These are phyloP conservation scores for Xanthostigma xanthostigma DNA, from an alignment of 2,888 invertebrate genomes.

Conservation along the genomic window DNA sequence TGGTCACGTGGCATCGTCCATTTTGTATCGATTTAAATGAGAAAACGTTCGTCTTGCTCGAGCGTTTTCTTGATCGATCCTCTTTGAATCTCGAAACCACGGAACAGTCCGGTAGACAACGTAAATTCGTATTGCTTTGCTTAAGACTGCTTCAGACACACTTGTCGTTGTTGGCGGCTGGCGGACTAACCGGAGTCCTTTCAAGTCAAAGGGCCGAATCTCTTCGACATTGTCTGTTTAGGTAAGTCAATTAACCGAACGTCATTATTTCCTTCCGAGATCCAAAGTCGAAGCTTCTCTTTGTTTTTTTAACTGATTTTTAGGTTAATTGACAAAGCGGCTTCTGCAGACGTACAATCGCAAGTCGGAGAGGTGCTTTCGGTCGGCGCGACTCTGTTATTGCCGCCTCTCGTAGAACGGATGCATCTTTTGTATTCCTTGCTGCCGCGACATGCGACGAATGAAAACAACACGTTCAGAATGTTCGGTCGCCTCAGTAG, in stretches of 20 bases:
- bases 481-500: slow-evolving; percentile 33
- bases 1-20: slow-evolving; percentile 38
- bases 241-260: slow-evolving; percentile 19
- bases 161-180: slow-evolving; percentile 37
- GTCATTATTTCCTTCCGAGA: neutral
- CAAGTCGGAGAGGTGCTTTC: slow-evolving; percentile 40
- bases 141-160: slow-evolving; percentile 40
- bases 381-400: slow-evolving; percentile 39
- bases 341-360: slow-evolving; percentile 34
- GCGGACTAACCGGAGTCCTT: slow-evolving; percentile 30
- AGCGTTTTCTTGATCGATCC: slow-evolving; percentile 39
- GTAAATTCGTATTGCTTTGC: slow-evolving; percentile 39
- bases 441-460: slow-evolving; percentile 26
- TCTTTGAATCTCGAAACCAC: slow-evolving; percentile 32
- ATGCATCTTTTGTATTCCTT: slow-evolving; percentile 40
- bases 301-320: slow-evolving; percentile 6
- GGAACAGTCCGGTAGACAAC: slow-evolving; percentile 29
- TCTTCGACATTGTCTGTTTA: slow-evolving; percentile 37
- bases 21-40: slow-evolving; percentile 47
- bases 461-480: too few relatives aligned
- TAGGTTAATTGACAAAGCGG: slow-evolving; percentile 29
- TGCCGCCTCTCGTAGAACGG: slow-evolving; percentile 41
- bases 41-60: slow-evolving; percentile 37
- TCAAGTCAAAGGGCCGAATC: slow-evolving; percentile 37
- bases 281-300: neutral